Base-by-base conservation (phyloP, 2,888 invertebrate species). In the Erebia aethiops region DNA sequence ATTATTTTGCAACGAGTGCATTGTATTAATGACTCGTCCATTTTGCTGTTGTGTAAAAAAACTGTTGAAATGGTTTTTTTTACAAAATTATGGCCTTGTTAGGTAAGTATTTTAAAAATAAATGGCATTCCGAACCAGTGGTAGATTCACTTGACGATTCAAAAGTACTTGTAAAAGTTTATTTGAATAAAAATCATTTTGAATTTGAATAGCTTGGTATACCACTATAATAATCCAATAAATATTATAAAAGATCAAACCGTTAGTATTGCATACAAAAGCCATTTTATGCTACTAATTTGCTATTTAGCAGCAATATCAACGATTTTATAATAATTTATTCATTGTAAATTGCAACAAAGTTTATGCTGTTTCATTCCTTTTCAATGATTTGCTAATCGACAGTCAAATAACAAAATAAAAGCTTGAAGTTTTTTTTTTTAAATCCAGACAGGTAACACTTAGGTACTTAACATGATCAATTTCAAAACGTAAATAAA, bases 1-100 rank as follows among this genome's bases (percentile, higher is more conserved):
- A 41, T 49, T 26, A 49, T 51, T 63, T 26, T 51, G 62, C 62
- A 63, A 63, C 8, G 5, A 21, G 8, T 49, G 62, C 51, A 63
- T 63, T 8, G 26, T 14, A 26, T n/a, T 35, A 35, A 16, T 51
- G 1, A 26, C 35, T 52, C 18, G 16, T 14, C 26, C 3, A 54
- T 54, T 41, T 54, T 13, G 41, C 16, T 43, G 18, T 61, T 41
- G 16, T 64, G 54, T 41, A 8, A 64, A 64, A 64, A n/a, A n/a
- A n/a, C n/a, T n/a, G n/a, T n/a, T n/a, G n/a, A n/a, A n/a, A n/a
- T n/a, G 52, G 16, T 52, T 18, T 52, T 18, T 18, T 18, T 16
- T 18, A 10, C 10, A 54, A 54, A 54, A 18, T 18, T 2, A 11
- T 54, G 18, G 18, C 54, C 10, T 51, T 16, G 54, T 54, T 54